These are phyloP conservation scores for Patiria miniata DNA, from an alignment of 35 echinoderm and acorn worm genomes.

Conservation along the genomic window DNA sequence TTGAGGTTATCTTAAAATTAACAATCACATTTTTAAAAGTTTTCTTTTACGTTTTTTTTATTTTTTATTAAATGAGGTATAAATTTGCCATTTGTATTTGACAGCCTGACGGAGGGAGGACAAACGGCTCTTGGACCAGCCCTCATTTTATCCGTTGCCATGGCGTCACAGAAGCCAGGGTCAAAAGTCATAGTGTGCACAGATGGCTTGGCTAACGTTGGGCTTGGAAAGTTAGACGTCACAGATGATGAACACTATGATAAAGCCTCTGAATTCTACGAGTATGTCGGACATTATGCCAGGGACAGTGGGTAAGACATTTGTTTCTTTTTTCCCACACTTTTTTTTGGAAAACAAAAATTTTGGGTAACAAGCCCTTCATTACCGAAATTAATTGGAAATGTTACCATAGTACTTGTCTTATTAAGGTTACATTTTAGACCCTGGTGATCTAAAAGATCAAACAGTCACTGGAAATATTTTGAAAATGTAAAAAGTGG, in stretches of 20 bases:
- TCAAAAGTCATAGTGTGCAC: conserved; percentile 99
- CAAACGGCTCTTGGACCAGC: conserved; percentile 94
- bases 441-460: too few relatives aligned
- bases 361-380: neutral
- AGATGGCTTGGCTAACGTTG: conserved; percentile 83
- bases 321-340: too few relatives aligned
- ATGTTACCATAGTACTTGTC: neutral
- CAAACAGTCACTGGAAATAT: too few relatives aligned
- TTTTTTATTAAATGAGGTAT: too few relatives aligned
- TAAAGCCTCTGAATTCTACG: conserved; percentile 71
- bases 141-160: conserved; percentile 83
- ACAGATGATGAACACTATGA: conserved; percentile 68
- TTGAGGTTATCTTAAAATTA: too few relatives aligned
- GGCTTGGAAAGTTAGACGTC: conserved; percentile 59
- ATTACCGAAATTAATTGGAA: neutral
- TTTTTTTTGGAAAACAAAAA: too few relatives aligned
- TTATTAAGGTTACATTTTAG: too few relatives aligned
- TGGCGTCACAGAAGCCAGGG: conserved; percentile 88
- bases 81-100: too few relatives aligned
- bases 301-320: conserved; percentile 72
- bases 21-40: too few relatives aligned
- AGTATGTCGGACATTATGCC: conserved; percentile 82
- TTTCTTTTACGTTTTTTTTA: too few relatives aligned
- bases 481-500: too few relatives aligned
- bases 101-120: conserved; percentile 82